These are phyloP conservation scores for Lycocorax pyrrhopterus DNA, from an alignment of 2,113 vertebrate species.

Conservation along the genomic window DNA sequence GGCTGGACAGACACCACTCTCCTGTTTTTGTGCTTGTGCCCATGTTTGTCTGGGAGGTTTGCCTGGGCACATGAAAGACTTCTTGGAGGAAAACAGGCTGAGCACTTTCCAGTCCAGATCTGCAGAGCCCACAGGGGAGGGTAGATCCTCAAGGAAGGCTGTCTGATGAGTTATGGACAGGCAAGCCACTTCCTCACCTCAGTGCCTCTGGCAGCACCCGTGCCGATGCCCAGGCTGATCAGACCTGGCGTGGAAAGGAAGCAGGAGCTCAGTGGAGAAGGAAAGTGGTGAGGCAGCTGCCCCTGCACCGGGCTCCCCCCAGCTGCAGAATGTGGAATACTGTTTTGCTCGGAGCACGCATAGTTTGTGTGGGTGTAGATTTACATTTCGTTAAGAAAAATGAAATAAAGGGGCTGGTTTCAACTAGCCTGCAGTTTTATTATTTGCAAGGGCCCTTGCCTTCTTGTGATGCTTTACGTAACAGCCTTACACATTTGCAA, in stretches of 20 bases:
- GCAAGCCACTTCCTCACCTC: not conserved
- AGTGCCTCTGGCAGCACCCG: not conserved
- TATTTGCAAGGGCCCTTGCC: constrained; percentile 42
- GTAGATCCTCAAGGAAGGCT: not conserved
- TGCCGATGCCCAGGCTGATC: not conserved
- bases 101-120: not conserved
- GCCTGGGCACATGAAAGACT: not conserved
- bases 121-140: not conserved
- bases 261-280: not conserved
- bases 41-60: not conserved
- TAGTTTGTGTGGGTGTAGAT: constrained; percentile 65
- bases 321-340: not conserved
- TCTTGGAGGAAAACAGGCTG: not conserved
- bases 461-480: constrained; percentile 55
- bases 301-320: not conserved
- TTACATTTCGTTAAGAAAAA: constrained; percentile 52
- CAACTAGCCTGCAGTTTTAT: constrained; percentile 65
- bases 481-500: constrained; percentile 48
- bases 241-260: not conserved
- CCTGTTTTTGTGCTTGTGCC: accelerated
- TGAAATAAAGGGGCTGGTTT: constrained; percentile 40
- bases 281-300: not conserved
- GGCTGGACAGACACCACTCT: not conserved
- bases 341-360: constrained; percentile 35
- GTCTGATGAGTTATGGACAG: accelerated